These are phyloP conservation scores for Scaptomyza hsui DNA, from an alignment of 1,140 invertebrate species.

Conservation along the genomic window DNA sequence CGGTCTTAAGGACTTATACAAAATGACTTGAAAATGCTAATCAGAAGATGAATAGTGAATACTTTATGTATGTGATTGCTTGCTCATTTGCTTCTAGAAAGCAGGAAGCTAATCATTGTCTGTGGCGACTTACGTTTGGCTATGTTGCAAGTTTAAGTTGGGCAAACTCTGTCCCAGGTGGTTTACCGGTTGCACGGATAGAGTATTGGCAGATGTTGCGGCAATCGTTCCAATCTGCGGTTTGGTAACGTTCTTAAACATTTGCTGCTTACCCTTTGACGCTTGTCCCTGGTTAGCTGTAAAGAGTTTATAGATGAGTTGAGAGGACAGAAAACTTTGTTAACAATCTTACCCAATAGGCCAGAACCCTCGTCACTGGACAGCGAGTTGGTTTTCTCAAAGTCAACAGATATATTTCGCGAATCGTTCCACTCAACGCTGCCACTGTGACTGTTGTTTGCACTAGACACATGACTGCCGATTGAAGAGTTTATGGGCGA, in stretches of 20 bases:
- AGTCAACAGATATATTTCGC: conserved; percentile 85
- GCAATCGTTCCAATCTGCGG: conserved; percentile 67
- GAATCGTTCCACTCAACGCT: conserved; percentile 90
- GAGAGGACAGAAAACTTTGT: neutral
- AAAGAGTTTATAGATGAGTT: neutral
- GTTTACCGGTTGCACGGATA: conserved; percentile 89
- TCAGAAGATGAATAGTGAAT: conserved; percentile 33
- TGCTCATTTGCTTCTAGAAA: conserved; percentile 53
- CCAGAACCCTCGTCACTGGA: conserved; percentile 85
- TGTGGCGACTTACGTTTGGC: conserved; percentile 74
- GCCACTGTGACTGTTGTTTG: conserved; percentile 89
- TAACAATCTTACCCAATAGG: conserved; percentile 57
- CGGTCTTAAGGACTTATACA: conserved; percentile 34
- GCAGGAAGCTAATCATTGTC: conserved; percentile 60
- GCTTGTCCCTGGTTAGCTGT: conserved; percentile 52
- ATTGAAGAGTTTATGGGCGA: conserved; percentile 83
- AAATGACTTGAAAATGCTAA: conserved; percentile 36
- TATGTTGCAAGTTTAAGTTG: conserved; percentile 86
- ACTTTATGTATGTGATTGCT: conserved; percentile 24
- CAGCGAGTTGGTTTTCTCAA: conserved; percentile 85
- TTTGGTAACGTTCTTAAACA: conserved; percentile 76
- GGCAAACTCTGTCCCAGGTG: conserved; percentile 90
- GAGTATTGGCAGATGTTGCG: conserved; percentile 87
- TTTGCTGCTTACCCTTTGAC: conserved; percentile 63
- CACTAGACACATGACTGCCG: conserved; percentile 86